These are phyloP conservation scores for human DNA, from an alignment of 2,113 vertebrate genomes.

Conservation along the genomic window GRCh38 chr15:76075001-76075500, in stretches of 20 bases:
- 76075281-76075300: neutral
- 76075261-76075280: neutral
- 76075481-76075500: neutral
- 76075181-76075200: neutral
- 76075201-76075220: neutral
- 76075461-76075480: neutral
- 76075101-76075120: neutral
- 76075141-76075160: neutral
- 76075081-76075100: slow-evolving; percentile 14
- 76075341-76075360: neutral
- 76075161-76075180: neutral
- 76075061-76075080: slow-evolving; percentile 39
- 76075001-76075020: neutral
- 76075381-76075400: neutral
- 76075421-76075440: neutral
- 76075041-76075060: slow-evolving; percentile 20
- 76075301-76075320: neutral
- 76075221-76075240: neutral
- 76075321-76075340: neutral
- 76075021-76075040: neutral
- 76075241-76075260: neutral
- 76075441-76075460: neutral
- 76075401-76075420: neutral
- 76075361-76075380: neutral
- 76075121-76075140: neutral